phyloP scores from a whole-genome alignment of 1,140 invertebrate genomes.

The Atta colombica region DNA sequence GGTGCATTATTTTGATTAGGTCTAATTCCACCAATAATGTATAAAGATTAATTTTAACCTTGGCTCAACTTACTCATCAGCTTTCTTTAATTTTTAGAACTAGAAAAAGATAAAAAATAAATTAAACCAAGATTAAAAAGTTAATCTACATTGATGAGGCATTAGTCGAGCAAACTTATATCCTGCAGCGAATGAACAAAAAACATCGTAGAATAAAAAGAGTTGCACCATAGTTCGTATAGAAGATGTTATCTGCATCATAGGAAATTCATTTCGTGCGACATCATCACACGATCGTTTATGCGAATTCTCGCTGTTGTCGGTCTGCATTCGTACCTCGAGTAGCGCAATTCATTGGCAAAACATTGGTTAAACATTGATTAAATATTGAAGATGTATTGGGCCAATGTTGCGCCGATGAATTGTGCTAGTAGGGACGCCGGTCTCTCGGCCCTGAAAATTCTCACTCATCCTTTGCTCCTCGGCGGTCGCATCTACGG shows the following conservation, averaged over 20 bases:
- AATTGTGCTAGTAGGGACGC: not conserved
- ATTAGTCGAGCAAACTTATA: not conserved
- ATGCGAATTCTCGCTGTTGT: not conserved
- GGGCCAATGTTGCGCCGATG: too few relatives aligned
- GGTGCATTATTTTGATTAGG: too few relatives aligned
- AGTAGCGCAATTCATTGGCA: too few relatives aligned
- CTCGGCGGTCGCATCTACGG: slow-evolving; percentile 3
- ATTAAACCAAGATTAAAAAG: too few relatives aligned
- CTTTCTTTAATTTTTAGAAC: too few relatives aligned
- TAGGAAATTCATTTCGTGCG: not conserved
- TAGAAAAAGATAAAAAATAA: too few relatives aligned
- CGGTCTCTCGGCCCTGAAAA: slow-evolving; percentile 36
- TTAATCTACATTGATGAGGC: too few relatives aligned
- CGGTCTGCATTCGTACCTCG: not conserved
- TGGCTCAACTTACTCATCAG: too few relatives aligned
- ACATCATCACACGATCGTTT: not conserved
- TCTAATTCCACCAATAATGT: too few relatives aligned
- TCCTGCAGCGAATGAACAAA: not conserved
- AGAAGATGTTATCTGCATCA: not conserved
- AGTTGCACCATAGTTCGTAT: not conserved
- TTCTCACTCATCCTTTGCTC: slow-evolving; percentile 35
- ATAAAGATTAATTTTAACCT: too few relatives aligned
- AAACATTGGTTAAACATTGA: too few relatives aligned
- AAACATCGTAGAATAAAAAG: not conserved
- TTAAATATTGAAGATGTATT: too few relatives aligned